These are phyloP conservation scores for Lepidurus packardi DNA, from an alignment of 1,140 invertebrate species.

Conservation along the genomic window DNA sequence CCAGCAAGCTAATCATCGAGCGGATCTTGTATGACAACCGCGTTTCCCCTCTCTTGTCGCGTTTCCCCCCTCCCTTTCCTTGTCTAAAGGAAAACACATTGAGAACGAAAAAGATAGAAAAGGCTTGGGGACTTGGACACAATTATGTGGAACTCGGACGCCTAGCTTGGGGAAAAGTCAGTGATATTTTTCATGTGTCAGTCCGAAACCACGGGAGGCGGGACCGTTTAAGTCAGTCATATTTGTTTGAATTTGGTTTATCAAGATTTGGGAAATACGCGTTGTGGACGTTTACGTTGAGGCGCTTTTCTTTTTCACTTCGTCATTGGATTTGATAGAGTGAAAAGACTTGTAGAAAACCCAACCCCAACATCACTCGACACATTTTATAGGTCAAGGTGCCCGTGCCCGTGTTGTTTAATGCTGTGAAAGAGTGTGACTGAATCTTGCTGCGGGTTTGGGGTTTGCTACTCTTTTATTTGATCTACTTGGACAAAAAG, in stretches of 20 bases:
- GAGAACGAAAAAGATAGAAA: background rate
- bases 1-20: background rate
- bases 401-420: background rate
- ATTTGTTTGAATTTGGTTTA: background rate
- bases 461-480: background rate
- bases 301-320: background rate
- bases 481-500: background rate
- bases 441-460: constrained; percentile 6
- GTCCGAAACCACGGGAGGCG: background rate
- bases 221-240: background rate
- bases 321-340: background rate
- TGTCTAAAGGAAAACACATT: background rate
- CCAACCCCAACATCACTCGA: background rate
- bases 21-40: background rate
- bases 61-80: no score
- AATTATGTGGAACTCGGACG: background rate
- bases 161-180: background rate
- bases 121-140: background rate
- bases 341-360: background rate
- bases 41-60: background rate
- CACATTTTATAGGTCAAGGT: constrained; percentile 15
- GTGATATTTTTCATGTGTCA: background rate
- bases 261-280: background rate
- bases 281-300: background rate
- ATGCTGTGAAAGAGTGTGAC: background rate